These are phyloP conservation scores for Macrotus californicus DNA, from an alignment of 2,113 vertebrate genomes.

Conservation along the genomic window DNA sequence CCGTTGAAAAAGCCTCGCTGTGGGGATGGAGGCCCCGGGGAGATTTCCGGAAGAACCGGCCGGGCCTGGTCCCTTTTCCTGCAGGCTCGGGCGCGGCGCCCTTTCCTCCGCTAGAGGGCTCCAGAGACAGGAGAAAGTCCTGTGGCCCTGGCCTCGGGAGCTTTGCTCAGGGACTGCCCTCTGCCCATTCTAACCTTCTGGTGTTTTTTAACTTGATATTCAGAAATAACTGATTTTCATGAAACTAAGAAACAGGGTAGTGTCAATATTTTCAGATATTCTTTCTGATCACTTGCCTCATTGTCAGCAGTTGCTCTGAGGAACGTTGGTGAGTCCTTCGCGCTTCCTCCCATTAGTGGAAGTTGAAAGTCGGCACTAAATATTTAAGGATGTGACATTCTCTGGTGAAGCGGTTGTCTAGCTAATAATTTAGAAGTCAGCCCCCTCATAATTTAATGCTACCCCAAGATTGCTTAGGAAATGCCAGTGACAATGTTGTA, in stretches of 20 bases:
- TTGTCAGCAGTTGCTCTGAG: neutral
- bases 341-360: neutral
- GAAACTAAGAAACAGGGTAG: neutral
- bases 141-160: neutral
- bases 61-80: neutral
- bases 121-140: conserved; percentile 17
- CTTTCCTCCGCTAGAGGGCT: conserved; percentile 63
- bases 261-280: neutral
- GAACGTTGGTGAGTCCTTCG: neutral
- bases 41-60: no score
- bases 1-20: no score
- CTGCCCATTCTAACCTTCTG: neutral
- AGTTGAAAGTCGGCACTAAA: neutral
- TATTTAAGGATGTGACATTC: neutral
- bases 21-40: no score
- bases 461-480: neutral
- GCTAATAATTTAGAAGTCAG: neutral
- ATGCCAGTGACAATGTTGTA: fast-evolving
- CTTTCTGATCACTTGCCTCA: neutral
- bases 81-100: neutral
- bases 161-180: neutral
- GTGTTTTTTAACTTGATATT: neutral
- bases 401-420: neutral
- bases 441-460: neutral
- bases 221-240: neutral